Percentiles rank a stretch among this genome's conserved stretches.
Evolutionary conservation across 2,888 invertebrate species (phyloP).

Genomic region (Ceraclea dissimilis): DNA sequence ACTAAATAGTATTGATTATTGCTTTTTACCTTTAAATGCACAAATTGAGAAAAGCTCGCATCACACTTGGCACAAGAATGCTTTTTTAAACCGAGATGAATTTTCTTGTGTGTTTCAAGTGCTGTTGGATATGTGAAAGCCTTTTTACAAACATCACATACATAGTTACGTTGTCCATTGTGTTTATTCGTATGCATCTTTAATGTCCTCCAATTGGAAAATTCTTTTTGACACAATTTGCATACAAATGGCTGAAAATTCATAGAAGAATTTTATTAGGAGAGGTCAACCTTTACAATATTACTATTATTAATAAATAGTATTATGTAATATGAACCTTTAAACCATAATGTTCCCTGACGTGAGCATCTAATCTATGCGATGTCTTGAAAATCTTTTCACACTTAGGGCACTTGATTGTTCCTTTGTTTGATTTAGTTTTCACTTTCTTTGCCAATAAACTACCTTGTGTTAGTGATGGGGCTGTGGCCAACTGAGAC

Average conservation of each 20-base stretch:
- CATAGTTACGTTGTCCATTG: slow-evolving; percentile 17
- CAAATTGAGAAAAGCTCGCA: slow-evolving; percentile 14
- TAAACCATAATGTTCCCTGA: slow-evolving; percentile 19
- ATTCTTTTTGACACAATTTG: slow-evolving; percentile 20
- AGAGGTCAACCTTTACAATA: no score
- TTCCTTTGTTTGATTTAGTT: slow-evolving; percentile 3
- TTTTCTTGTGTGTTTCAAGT: slow-evolving; percentile 19
- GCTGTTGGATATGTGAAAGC: slow-evolving; percentile 18
- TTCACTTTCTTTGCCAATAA: not conserved
- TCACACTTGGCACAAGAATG: slow-evolving; percentile 14
- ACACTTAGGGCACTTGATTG: slow-evolving; percentile 21
- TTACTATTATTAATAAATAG: not conserved
- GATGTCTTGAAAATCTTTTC: slow-evolving; percentile 19
- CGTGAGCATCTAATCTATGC: slow-evolving; percentile 17
- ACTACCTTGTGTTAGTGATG: no score
- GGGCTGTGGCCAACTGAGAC: no score
- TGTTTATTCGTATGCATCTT: slow-evolving; percentile 23
- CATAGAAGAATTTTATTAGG: no score
- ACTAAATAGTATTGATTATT: no score
- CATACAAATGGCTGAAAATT: slow-evolving; percentile 21
- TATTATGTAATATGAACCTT: slow-evolving; percentile 13
- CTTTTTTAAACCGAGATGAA: slow-evolving; percentile 17
- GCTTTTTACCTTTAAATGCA: slow-evolving; percentile 17
- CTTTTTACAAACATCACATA: slow-evolving; percentile 19
- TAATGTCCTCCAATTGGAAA: slow-evolving; percentile 19